Conservation (phyloP, 2,113 vertebrate species). For the Meriones unguiculatus region DNA sequence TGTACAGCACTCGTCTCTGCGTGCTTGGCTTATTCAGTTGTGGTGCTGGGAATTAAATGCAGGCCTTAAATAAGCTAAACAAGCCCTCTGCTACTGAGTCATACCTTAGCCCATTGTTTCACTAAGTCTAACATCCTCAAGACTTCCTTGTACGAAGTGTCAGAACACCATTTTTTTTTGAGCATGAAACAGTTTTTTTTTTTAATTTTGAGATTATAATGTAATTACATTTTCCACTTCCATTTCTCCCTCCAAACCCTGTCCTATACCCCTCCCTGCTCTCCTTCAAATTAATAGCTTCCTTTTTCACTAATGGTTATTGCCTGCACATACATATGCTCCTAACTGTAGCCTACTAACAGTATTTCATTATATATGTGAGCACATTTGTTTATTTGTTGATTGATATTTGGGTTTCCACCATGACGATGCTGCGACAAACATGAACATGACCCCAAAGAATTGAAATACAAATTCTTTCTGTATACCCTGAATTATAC, state of each 20-base stretch:
- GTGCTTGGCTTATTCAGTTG: background rate
- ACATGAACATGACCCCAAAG: background rate
- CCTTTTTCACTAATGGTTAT: no score
- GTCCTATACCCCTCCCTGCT: background rate
- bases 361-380: background rate
- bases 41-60: background rate
- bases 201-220: background rate
- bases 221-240: background rate
- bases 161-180: background rate
- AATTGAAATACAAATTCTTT: no score
- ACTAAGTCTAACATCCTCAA: background rate
- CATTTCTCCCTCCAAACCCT: background rate
- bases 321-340: background rate
- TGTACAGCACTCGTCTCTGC: background rate
- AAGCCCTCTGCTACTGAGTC: background rate
- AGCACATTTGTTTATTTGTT: background rate
- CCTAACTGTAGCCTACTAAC: background rate
- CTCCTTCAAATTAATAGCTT: background rate
- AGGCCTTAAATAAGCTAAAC: background rate
- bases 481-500: background rate
- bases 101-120: background rate
- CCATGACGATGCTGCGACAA: background rate
- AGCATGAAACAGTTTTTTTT: background rate
- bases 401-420: background rate
- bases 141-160: background rate